Conservation (phyloP, 2,113 vertebrate species). For the Numida meleagris region DNA sequence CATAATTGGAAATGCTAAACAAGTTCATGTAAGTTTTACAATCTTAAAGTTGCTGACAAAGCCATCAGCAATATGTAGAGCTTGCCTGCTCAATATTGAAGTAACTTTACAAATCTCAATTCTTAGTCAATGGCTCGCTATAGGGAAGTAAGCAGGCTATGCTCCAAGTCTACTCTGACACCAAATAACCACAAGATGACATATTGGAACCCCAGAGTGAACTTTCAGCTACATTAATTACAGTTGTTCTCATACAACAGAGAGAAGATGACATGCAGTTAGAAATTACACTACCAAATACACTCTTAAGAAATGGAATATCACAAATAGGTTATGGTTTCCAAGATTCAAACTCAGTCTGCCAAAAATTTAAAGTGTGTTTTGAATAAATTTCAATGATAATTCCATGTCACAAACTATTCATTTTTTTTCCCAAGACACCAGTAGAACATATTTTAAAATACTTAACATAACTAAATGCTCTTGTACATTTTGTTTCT, state of each 20-base stretch:
- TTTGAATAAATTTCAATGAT: background rate
- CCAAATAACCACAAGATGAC: background rate
- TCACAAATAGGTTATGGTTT: background rate
- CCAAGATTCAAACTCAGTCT: background rate
- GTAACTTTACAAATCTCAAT: background rate
- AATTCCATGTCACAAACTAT: background rate
- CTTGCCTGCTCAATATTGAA: background rate
- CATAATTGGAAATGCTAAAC: background rate
- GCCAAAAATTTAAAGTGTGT: background rate
- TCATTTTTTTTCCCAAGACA: background rate
- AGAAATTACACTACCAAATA: background rate
- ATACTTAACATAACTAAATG: background rate
- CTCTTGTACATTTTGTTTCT: background rate
- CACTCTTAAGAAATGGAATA: background rate
- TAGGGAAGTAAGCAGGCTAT: background rate
- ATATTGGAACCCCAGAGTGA: background rate
- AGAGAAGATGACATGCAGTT: background rate
- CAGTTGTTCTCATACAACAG: background rate
- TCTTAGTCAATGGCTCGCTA: background rate
- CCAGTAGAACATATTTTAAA: background rate
- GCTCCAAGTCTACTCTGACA: background rate
- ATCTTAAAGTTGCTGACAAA: background rate
- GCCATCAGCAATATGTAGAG: background rate
- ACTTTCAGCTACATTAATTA: background rate
- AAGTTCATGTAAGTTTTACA: rapidly evolving